These are phyloP conservation scores for Pristionchus mayeri DNA, from an alignment of 2,888 invertebrate species.

Conservation along the genomic window DNA sequence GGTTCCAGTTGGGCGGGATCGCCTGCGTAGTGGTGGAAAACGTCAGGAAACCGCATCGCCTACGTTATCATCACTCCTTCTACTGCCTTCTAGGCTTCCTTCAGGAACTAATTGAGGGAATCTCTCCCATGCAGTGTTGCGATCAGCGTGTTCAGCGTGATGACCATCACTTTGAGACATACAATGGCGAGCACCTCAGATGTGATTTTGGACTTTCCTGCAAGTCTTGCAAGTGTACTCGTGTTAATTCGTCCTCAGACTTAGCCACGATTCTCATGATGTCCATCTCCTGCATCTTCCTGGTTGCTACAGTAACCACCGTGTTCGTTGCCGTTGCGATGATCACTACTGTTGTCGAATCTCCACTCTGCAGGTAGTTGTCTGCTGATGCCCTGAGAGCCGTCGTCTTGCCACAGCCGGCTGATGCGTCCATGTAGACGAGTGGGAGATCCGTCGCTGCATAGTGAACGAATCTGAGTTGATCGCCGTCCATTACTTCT, in stretches of 20 bases:
- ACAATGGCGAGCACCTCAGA: background rate
- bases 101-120: background rate
- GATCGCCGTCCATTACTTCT: background rate
- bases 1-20: background rate
- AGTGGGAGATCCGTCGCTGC: background rate
- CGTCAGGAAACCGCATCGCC: background rate
- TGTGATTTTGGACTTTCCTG: background rate
- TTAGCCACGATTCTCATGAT: background rate
- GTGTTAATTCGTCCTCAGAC: background rate
- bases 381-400: background rate
- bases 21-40: background rate
- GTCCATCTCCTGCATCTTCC: background rate
- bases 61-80: background rate
- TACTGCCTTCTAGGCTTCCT: background rate
- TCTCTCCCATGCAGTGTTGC: background rate
- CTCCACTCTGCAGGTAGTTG: background rate
- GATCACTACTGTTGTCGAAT: background rate
- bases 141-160: background rate
- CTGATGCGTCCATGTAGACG: background rate
- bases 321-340: background rate
- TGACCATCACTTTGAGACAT: background rate
- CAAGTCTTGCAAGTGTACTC: background rate
- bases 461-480: background rate
- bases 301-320: background rate
- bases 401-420: slow-evolving; percentile 5